Percentiles rank a stretch among this genome's conserved stretches.
Evolutionary conservation across 1,140 invertebrate genomes (phyloP).

Genomic region (Drosophila takahashii): DNA sequence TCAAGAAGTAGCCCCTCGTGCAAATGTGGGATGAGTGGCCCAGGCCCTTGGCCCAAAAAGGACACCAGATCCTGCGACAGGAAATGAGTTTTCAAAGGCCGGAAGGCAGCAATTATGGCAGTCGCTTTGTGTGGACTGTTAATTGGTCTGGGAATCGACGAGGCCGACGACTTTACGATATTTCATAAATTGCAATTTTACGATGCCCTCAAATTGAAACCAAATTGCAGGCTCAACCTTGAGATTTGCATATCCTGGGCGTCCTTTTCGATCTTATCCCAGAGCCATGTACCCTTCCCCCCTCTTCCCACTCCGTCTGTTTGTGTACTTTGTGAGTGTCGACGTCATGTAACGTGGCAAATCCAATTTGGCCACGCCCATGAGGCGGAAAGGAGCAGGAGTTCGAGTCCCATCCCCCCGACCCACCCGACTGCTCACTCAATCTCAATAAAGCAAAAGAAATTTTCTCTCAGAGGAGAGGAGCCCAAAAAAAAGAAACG

Average conservation of each 20-base stretch:
- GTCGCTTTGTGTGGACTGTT: slow-evolving; percentile 53
- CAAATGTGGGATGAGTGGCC: slow-evolving; percentile 11
- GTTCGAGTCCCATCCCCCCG: not conserved
- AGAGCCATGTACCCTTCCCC: not conserved
- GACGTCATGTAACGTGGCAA: slow-evolving; percentile 62
- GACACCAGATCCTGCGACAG: slow-evolving; percentile 27
- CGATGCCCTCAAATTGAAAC: slow-evolving; percentile 41
- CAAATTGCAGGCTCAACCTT: slow-evolving; percentile 47
- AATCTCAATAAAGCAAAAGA: slow-evolving; percentile 27
- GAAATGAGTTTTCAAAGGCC: slow-evolving; percentile 76
- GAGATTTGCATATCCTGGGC: slow-evolving; percentile 40
- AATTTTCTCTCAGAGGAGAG: slow-evolving; percentile 4
- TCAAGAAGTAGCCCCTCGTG: slow-evolving; percentile 11
- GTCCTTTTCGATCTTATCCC: slow-evolving; percentile 22
- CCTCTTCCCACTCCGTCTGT: slow-evolving; percentile 1
- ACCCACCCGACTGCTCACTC: not conserved
- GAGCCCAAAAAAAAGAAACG: slow-evolving; percentile 3
- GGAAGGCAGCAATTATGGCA: slow-evolving; percentile 75
- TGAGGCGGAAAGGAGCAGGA: not conserved
- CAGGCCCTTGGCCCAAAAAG: slow-evolving; percentile 1
- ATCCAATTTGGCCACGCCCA: slow-evolving; percentile 64
- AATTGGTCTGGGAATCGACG: slow-evolving; percentile 60
- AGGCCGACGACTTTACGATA: slow-evolving; percentile 39
- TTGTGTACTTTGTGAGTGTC: slow-evolving; percentile 61
- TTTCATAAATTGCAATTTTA: slow-evolving; percentile 51